Evolutionary conservation across 2,888 invertebrate species (phyloP).

Genomic region (Pristionchus maxplancki): DNA sequence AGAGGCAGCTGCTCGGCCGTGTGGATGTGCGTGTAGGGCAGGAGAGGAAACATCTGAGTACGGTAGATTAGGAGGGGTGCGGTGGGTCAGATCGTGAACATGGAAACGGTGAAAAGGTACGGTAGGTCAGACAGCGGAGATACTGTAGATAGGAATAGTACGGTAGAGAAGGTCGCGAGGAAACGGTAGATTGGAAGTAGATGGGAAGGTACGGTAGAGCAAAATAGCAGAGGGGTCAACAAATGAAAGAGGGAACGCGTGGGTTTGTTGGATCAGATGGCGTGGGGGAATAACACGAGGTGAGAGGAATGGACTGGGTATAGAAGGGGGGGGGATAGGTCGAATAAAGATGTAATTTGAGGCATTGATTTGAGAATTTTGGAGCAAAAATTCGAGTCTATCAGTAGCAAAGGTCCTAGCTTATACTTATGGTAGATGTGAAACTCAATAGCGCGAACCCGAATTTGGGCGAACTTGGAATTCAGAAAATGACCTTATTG

Average conservation of each 20-base stretch:
- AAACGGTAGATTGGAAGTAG: neutral
- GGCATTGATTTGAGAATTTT: neutral
- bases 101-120: too few species aligned
- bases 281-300: neutral
- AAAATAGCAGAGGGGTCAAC: neutral
- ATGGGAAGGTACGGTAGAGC: neutral
- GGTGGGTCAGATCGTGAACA: too few species aligned
- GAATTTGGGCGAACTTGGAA: too few species aligned
- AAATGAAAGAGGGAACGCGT: neutral
- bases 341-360: neutral
- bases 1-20: slow-evolving; percentile 30
- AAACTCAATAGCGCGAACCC: too few species aligned
- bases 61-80: neutral
- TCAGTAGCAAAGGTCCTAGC: too few species aligned
- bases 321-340: neutral
- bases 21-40: slow-evolving; percentile 33
- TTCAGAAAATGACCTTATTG: too few species aligned
- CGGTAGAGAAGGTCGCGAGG: neutral
- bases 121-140: too few species aligned
- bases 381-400: neutral
- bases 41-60: slow-evolving; percentile 20
- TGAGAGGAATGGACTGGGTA: neutral
- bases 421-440: too few species aligned
- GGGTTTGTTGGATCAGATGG: slow-evolving; percentile 1
- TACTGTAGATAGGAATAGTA: too few species aligned